Percentiles rank a stretch among this genome's conserved stretches.
Evolutionary conservation across 2,888 invertebrate species (phyloP).

Genomic region (Euplexia lucipara): DNA sequence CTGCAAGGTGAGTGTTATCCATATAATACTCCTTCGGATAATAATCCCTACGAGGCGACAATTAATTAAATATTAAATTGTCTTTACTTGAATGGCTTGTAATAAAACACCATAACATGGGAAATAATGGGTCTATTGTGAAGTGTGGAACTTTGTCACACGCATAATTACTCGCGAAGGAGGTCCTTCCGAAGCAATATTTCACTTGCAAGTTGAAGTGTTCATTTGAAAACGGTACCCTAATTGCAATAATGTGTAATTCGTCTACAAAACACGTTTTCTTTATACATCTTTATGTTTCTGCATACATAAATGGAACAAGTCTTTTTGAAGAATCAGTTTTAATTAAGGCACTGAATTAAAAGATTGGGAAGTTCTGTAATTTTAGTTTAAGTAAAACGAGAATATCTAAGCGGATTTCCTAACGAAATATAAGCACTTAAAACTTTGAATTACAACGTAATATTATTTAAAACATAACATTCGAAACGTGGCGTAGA

Average conservation of each 20-base stretch:
- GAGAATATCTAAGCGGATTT: slow-evolving; percentile 20
- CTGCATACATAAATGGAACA: neutral
- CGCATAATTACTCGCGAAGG: slow-evolving; percentile 54
- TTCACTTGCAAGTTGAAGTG: slow-evolving; percentile 31
- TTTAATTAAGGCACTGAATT: slow-evolving; percentile 11
- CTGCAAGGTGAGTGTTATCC: too few relatives aligned
- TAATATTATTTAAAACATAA: slow-evolving; percentile 2
- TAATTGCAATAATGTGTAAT: slow-evolving; percentile 32
- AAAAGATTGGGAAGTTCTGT: slow-evolving; percentile 12
- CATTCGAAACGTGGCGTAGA: slow-evolving; percentile 3
- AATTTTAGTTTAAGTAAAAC: slow-evolving; percentile 19
- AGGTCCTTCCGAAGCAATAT: slow-evolving; percentile 35
- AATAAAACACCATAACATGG: slow-evolving; percentile 22
- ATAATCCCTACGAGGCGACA: neutral
- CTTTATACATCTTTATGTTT: neutral
- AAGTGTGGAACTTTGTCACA: slow-evolving; percentile 40
- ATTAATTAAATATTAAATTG: slow-evolving; percentile 20
- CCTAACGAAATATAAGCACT: slow-evolving; percentile 27
- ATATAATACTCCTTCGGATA: neutral
- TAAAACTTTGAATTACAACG: slow-evolving; percentile 6
- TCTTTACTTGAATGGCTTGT: slow-evolving; percentile 22
- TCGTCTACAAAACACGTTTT: slow-evolving; percentile 28
- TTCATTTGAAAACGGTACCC: slow-evolving; percentile 33
- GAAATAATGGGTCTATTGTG: slow-evolving; percentile 32
- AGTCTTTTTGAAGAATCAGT: neutral